Percentiles rank a stretch among this genome's conserved stretches.
Conservation (phyloP, 2,113 vertebrate genomes). For the Maccullochella peelii region DNA sequence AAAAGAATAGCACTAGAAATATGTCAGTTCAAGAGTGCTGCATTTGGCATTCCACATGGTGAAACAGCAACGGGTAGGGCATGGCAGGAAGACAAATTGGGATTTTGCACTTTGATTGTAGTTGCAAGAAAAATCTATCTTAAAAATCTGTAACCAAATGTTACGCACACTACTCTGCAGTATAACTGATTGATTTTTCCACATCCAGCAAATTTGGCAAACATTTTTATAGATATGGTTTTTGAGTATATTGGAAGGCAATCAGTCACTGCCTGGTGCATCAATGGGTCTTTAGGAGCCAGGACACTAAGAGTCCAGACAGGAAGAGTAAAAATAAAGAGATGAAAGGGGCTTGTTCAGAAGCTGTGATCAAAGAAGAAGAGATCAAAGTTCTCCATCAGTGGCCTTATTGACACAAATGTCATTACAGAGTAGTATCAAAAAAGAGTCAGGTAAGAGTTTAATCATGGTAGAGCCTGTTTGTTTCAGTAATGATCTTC, state of each 20-base stretch:
- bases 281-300: neutral
- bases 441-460: neutral
- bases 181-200: neutral
- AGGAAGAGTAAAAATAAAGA: slow-evolving; percentile 4
- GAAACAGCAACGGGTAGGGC: neutral
- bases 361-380: slow-evolving; percentile 24
- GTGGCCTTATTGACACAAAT: slow-evolving; percentile 16
- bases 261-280: slow-evolving; percentile 1
- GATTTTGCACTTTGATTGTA: slow-evolving; percentile 39
- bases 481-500: slow-evolving; percentile 11
- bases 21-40: slow-evolving; percentile 5
- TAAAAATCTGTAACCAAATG: slow-evolving; percentile 1
- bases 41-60: neutral
- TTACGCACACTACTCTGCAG: neutral
- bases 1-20: slow-evolving; percentile 20
- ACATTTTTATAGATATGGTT: slow-evolving; percentile 5
- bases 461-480: neutral
- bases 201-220: neutral
- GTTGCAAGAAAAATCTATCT: slow-evolving; percentile 9
- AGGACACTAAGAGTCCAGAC: neutral
- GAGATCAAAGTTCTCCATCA: slow-evolving; percentile 18
- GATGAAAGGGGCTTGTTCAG: neutral
- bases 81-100: slow-evolving; percentile 26
- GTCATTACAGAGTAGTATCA: neutral
- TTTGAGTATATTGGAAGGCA: neutral